Evolutionary conservation across 2,797 vertebrate species (phyloP).

Genomic region (Steatocranus sp.): DNA sequence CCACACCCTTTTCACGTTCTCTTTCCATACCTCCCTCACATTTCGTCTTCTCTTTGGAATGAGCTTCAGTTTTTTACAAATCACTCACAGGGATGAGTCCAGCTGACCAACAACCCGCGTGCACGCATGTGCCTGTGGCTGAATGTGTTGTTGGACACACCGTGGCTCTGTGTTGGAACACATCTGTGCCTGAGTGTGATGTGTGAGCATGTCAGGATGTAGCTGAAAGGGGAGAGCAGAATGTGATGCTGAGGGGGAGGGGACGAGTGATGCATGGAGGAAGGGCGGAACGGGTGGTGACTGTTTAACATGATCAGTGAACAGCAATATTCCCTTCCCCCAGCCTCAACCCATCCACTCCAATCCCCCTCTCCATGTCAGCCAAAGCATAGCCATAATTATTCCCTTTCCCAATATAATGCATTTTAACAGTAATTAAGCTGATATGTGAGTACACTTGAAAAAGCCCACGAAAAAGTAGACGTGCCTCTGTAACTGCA

Average conservation of each 20-base stretch:
- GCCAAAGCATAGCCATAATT: conserved; percentile 26
- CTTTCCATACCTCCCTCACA: neutral
- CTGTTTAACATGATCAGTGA: conserved; percentile 69
- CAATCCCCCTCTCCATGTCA: conserved; percentile 13
- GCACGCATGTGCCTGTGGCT: neutral
- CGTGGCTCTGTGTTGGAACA: conserved; percentile 7
- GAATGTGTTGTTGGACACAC: neutral
- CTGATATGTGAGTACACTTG: conserved; percentile 36
- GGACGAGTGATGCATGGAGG: conserved; percentile 34
- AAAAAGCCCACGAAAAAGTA: neutral
- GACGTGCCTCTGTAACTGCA: conserved; percentile 23
- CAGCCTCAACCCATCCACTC: conserved; percentile 35
- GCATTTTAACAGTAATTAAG: conserved; percentile 55
- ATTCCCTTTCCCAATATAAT: conserved; percentile 9
- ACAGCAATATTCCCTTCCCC: conserved; percentile 59
- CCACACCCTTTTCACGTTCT: conserved; percentile 5
- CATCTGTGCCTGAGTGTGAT: conserved; percentile 29
- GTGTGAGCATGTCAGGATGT: conserved; percentile 53
- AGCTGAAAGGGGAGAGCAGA: conserved; percentile 31
- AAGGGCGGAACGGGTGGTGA: conserved; percentile 44
- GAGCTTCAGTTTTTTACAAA: conserved; percentile 34
- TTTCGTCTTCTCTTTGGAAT: conserved; percentile 11
- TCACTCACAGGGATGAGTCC: conserved; percentile 56
- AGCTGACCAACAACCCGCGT: conserved; percentile 22
- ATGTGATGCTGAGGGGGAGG: conserved; percentile 24